Evolutionary conservation across 2,888 invertebrate species (phyloP), one percentile per base, ranked within the genome.

Genomic region (Malthinus flaveolus): DNA sequence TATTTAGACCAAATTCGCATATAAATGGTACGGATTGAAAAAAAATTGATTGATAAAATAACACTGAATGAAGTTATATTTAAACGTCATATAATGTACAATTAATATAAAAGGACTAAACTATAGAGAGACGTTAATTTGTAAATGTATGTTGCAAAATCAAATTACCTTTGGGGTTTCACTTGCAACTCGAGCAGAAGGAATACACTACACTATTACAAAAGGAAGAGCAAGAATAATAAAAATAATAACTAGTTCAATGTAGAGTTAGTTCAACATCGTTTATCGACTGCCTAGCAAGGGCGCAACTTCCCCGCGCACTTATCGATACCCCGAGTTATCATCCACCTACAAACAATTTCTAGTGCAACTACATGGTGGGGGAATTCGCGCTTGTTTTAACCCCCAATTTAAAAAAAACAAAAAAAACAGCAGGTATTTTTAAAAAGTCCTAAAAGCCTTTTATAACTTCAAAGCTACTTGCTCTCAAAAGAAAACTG

Each of bases 301-400:
- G 48, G 60, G 77, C 78, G 78, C 78, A 77, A 56, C 64, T 54
- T 49, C 68, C 61, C 65, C 66, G 75, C 77, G 77, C 77, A 77
- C 73, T 69, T 73, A 77, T 78, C 78, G 77, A 78, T 78, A 78
- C 72, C 67, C 66, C 65, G 64, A 62, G 65, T 66, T 64, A 62
- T 59, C 52, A 57, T 58, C 64, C 66, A 64, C 64, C 64, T 70
- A 67, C 70, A 59, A 65, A 65, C 65, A 66, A 67, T 63, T 63
- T 51, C 46, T 59, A 62, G 50, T 58, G 54, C 53, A 57, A 59
- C 34, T 44, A 39, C 32, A 35, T 49, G 49, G 56, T 48, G 57
- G 57, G 23, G 51, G 51, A 54, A 55, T 61, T 53, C 55, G 54
- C 54, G 57, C 58, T 54, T 49, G 42, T 39, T 58, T 61, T 33